Base-by-base conservation (phyloP, 2,113 vertebrate species). In the Trichomycterus rosablanca region DNA sequence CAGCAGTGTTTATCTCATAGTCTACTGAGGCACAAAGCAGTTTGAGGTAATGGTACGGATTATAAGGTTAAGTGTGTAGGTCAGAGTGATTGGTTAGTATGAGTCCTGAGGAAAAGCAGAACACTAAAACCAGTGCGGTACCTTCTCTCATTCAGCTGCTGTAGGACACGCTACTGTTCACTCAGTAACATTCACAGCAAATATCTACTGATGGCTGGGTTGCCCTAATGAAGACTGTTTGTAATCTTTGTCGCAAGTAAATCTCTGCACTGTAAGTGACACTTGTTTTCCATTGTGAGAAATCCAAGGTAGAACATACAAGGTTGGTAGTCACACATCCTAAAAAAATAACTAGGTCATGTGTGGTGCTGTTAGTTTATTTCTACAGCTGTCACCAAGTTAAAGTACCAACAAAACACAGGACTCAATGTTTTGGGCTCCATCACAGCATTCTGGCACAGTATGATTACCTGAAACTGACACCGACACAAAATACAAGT, bases 61-160 rank as follows among this genome's bases (percentile, higher is more conserved):
- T 30, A 44, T 53, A 18, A 14, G 39, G 39, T 53, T 63, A 44
- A 53, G 49, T 63, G 37, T 43, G 7, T 42, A n/a, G 46, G 59
- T 40, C 46, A 63, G 23, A 0, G 12, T 53, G 16, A 6, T 35
- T 20, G 48, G 23, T 42, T 62, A 46, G 46, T 20, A 40, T n/a
- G 22, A 42, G 16, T 7, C n/a, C 14, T 34, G 24, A 53, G 51
- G 49, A 44, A 53, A 53, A 44, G 16, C 60, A 62, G 24, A 28
- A 22, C 15, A 22, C 11, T 32, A 18, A 44, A 22, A 43, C 22
- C 26, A 34, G 35, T 32, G 45, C 40, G 28, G 22, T 2, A 18
- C 34, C n/a, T 49, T 15, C 44, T 12, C 22, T 24, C 23, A 6
- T 8, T 39, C 2, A 15, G 43, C 4, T 2, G 10, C 45, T n/a